Evolutionary conservation across 2,797 vertebrate genomes (phyloP).

Genomic region (Cyclura pinguis): DNA sequence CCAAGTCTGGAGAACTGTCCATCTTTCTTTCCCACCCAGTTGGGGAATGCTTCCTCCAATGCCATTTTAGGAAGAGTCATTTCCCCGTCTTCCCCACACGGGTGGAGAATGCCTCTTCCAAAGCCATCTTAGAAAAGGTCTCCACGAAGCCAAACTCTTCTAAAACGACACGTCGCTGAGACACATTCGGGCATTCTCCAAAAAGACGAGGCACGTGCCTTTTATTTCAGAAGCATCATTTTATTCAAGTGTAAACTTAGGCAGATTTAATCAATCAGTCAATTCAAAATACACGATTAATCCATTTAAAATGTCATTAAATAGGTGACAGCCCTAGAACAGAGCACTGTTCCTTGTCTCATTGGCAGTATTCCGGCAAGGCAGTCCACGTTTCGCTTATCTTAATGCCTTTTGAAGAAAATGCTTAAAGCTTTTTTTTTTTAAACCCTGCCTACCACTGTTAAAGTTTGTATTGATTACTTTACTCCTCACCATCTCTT

Average conservation of each 20-base stretch:
- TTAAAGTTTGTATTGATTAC: neutral
- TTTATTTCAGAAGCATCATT: neutral
- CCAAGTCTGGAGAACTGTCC: too few relatives aligned
- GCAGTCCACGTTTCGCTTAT: neutral
- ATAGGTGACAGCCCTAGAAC: neutral
- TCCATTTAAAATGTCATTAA: neutral
- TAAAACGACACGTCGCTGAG: too few relatives aligned
- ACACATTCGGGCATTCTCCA: accelerated
- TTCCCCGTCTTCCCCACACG: neutral
- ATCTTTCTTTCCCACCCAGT: too few relatives aligned
- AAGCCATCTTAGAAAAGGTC: neutral
- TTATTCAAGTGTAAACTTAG: constrained; percentile 24
- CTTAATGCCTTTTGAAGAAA: neutral
- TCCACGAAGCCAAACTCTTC: neutral
- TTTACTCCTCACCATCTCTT: neutral
- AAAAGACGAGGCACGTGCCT: neutral
- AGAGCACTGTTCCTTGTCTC: neutral
- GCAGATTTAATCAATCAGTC: neutral
- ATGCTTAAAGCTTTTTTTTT: neutral
- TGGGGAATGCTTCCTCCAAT: too few relatives aligned
- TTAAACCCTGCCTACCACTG: too few relatives aligned
- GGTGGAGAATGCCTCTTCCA: neutral
- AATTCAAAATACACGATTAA: neutral
- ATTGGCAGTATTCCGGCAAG: neutral
- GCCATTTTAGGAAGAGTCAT: neutral